phyloP scores from a whole-genome alignment of 1,140 invertebrate species.

The Saccostrea echinata region DNA sequence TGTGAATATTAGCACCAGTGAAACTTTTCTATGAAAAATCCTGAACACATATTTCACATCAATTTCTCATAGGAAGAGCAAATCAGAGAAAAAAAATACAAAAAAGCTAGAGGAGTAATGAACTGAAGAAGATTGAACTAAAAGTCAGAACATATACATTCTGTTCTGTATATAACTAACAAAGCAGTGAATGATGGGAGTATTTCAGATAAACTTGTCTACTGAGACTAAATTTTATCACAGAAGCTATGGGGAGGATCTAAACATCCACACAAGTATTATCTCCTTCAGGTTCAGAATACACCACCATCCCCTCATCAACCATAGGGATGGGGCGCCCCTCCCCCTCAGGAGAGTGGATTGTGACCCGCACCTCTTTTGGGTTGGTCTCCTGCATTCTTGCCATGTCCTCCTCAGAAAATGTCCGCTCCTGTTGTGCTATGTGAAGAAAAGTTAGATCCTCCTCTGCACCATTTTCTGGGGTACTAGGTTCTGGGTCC shows the following conservation, averaged over 20 bases:
- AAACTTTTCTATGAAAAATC: not conserved
- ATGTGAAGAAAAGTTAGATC: constrained; percentile 64
- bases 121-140: not conserved
- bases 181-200: not conserved
- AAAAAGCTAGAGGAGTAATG: not conserved
- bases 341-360: constrained; percentile 43
- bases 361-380: constrained; percentile 37
- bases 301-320: constrained; percentile 57
- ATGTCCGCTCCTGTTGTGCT: constrained; percentile 69
- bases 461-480: constrained; percentile 65
- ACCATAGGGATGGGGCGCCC: constrained; percentile 31
- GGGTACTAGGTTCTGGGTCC: constrained; percentile 66
- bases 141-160: not conserved
- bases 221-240: constrained; percentile 12
- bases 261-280: constrained; percentile 63
- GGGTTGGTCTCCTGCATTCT: not conserved
- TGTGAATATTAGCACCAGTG: constrained; percentile 17
- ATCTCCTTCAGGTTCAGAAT: constrained; percentile 66
- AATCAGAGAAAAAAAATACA: not conserved
- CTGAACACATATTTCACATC: not conserved
- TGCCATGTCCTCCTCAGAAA: constrained; percentile 68
- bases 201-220: constrained; percentile 1
- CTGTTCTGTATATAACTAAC: not conserved
- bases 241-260: not conserved
- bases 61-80: not conserved